Percentiles rank a stretch among this genome's conserved stretches.
phyloP scores from a whole-genome alignment of 1,140 invertebrate species.

The Drosophila elegans region DNA sequence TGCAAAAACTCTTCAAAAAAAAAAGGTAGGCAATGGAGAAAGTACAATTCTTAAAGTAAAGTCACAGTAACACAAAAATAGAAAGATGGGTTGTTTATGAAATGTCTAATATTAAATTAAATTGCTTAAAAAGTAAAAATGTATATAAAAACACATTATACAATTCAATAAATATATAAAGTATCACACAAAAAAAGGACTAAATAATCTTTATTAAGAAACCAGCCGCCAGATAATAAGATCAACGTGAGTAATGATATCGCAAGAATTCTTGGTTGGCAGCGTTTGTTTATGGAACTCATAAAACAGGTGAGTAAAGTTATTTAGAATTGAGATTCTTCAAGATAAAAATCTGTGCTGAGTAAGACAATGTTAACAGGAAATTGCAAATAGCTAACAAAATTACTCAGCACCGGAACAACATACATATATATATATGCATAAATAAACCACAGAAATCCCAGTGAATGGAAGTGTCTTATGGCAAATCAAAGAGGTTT shows the following conservation, averaged over 20 bases:
- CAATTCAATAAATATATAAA: too few species aligned
- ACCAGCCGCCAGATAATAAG: not conserved
- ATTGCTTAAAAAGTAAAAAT: too few species aligned
- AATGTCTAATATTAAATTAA: too few species aligned
- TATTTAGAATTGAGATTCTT: not conserved
- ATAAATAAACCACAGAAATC: slow-evolving; percentile 7
- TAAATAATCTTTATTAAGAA: too few species aligned
- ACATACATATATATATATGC: not conserved
- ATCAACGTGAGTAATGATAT: not conserved
- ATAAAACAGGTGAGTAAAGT: slow-evolving; percentile 2
- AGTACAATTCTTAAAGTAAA: too few species aligned
- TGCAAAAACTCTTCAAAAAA: too few species aligned
- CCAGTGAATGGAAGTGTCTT: slow-evolving; percentile 1
- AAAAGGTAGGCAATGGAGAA: too few species aligned
- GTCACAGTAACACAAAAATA: too few species aligned
- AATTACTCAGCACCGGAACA: slow-evolving; percentile 1
- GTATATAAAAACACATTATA: too few species aligned
- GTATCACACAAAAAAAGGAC: too few species aligned
- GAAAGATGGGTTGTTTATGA: too few species aligned
- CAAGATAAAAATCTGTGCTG: not conserved
- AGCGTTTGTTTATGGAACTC: not conserved
- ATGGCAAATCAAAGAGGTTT: slow-evolving; percentile 29
- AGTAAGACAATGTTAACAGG: not conserved
- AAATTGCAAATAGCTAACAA: slow-evolving; percentile 1
- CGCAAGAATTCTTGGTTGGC: not conserved